A percentile compares a stretch with the other conserved stretches of the same genome.
phyloP scores from a whole-genome alignment of 1,140 invertebrate species.

The Chrysomallon squamiferum region DNA sequence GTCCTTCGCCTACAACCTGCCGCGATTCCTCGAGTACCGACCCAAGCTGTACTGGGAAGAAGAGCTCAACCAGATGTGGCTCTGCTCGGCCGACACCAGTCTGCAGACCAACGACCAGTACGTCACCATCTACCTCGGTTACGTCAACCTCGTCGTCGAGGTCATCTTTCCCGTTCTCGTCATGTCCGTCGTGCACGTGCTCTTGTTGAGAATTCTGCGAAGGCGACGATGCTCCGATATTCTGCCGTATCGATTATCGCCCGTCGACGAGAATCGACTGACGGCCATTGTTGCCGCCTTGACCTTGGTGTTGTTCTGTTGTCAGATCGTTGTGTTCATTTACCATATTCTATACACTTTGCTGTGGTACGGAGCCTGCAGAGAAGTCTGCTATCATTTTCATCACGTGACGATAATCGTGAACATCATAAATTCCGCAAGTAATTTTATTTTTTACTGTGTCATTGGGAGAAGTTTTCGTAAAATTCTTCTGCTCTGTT shows the following conservation, averaged over 20 bases:
- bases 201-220: slow-evolving; percentile 49
- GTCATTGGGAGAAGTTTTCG: slow-evolving; percentile 96
- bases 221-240: slow-evolving; percentile 60
- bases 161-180: slow-evolving; percentile 24
- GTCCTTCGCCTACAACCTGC: slow-evolving; percentile 25
- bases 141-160: slow-evolving; percentile 28
- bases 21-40: slow-evolving; percentile 15
- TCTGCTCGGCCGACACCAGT: not conserved
- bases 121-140: slow-evolving; percentile 19
- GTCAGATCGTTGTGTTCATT: slow-evolving; percentile 68
- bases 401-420: slow-evolving; percentile 76
- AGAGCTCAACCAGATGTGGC: not conserved
- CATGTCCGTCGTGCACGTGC: slow-evolving; percentile 75
- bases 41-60: not conserved
- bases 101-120: slow-evolving; percentile 22
- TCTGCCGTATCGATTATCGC: slow-evolving; percentile 50
- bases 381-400: slow-evolving; percentile 50
- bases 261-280: slow-evolving; percentile 70
- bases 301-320: slow-evolving; percentile 75
- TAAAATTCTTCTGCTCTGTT: slow-evolving; percentile 81
- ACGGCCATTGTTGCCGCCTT: slow-evolving; percentile 77
- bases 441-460: slow-evolving; percentile 78
- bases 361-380: not conserved
- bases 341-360: slow-evolving; percentile 8
- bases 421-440: slow-evolving; percentile 70